Percentiles rank a stretch among this genome's conserved stretches.
Conservation (phyloP, 2,888 invertebrate species). For the Lasioglossum vierecki region DNA sequence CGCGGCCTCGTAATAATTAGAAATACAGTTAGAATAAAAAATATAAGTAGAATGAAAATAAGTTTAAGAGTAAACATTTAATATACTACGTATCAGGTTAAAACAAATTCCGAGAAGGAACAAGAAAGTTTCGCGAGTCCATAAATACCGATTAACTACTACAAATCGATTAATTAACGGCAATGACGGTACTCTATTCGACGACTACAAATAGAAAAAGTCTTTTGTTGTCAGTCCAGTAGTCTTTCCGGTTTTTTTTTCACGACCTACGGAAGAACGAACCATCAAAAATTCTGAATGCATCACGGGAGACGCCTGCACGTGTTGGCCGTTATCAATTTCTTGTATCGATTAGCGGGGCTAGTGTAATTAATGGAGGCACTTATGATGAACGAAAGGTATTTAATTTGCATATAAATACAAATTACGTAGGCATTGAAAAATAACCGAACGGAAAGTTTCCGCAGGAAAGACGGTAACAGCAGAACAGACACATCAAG, state of each 20-base stretch:
- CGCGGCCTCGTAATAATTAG: too few relatives aligned
- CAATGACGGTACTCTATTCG: neutral
- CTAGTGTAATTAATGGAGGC: conserved; percentile 47
- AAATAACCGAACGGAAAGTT: conserved; percentile 23
- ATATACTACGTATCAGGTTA: neutral
- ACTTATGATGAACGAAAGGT: conserved; percentile 41
- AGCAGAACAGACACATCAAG: neutral
- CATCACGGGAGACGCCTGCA: conserved; percentile 22
- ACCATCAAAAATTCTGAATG: conserved; percentile 30
- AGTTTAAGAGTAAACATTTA: neutral
- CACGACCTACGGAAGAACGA: conserved; percentile 11
- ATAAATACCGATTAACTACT: neutral
- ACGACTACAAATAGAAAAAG: neutral
- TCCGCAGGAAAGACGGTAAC: neutral
- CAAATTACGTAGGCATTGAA: conserved; percentile 28
- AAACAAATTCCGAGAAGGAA: neutral
- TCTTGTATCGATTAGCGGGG: conserved; percentile 34
- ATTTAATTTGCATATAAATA: conserved; percentile 45
- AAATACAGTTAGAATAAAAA: too few relatives aligned
- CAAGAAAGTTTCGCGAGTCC: neutral
- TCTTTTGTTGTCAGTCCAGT: neutral
- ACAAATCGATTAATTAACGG: neutral
- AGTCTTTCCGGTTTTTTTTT: conserved; percentile 30
- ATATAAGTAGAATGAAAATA: too few relatives aligned
- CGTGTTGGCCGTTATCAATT: conserved; percentile 55